A percentile compares a stretch with the other conserved stretches of the same genome.
Evolutionary conservation across 2,797 vertebrate species (phyloP).

Genomic region (Notoglanidium macrostoma): DNA sequence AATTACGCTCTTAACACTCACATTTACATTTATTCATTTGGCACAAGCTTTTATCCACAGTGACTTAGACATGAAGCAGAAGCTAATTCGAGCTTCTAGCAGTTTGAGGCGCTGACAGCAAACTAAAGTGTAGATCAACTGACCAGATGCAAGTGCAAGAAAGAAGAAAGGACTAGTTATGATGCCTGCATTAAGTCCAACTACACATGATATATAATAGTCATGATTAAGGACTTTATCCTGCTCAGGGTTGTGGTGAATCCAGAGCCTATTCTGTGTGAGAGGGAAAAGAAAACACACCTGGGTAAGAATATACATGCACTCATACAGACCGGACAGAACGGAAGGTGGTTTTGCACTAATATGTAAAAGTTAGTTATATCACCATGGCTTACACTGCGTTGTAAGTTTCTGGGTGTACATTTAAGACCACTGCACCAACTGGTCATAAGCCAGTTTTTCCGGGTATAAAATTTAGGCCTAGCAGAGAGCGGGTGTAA

Average conservation of each 20-base stretch:
- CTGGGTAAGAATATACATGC: not conserved
- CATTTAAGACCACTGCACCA: not conserved
- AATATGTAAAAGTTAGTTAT: not conserved
- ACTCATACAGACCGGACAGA: not conserved
- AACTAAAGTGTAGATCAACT: not conserved
- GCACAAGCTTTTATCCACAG: not conserved
- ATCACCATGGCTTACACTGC: not conserved
- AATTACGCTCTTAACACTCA: constrained; percentile 65
- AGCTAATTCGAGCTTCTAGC: constrained; percentile 2
- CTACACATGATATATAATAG: not conserved
- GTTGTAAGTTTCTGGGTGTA: not conserved
- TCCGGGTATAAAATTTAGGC: not conserved
- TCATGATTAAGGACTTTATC: not conserved
- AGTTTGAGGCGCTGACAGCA: not conserved
- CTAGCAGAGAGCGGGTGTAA: not conserved
- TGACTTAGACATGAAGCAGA: not conserved
- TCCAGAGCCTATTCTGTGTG: not conserved
- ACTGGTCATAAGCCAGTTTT: too few relatives aligned
- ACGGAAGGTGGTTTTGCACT: not conserved
- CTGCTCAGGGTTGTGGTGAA: not conserved
- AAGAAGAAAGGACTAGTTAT: not conserved
- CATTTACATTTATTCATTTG: constrained; percentile 11
- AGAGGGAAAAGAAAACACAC: not conserved
- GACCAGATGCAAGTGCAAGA: not conserved
- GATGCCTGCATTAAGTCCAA: not conserved